A percentile compares a stretch with the other conserved stretches of the same genome.
Conservation (phyloP, 53 echinoderm and acorn worm genomes). For the Patiria pectinifera region DNA sequence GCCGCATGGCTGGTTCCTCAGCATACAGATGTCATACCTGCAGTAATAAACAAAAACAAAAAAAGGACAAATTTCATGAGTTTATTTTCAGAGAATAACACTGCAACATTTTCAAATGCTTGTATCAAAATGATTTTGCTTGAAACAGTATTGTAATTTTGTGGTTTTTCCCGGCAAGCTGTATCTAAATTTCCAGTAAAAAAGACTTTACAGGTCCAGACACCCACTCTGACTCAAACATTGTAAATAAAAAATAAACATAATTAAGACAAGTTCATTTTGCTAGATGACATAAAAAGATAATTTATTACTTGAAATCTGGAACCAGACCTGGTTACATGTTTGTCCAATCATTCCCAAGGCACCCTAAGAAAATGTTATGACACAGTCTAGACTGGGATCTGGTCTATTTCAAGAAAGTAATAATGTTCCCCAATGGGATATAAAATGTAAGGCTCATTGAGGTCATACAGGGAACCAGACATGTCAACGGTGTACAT, state of each 20-base stretch:
- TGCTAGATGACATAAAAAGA: neutral
- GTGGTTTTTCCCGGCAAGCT: too few species aligned
- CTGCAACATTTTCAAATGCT: neutral
- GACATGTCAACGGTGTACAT: neutral
- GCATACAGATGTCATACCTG: slow-evolving; percentile 90
- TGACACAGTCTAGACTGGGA: slow-evolving; percentile 28
- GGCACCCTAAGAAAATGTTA: slow-evolving; percentile 25
- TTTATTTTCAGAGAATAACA: neutral
- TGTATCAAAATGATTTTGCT: too few species aligned
- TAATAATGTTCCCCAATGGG: neutral
- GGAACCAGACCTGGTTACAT: neutral
- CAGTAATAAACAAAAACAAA: neutral
- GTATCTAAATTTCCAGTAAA: too few species aligned
- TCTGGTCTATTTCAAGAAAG: slow-evolving; percentile 23
- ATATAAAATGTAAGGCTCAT: neutral
- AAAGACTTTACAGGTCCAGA: too few species aligned
- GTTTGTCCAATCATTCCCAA: neutral
- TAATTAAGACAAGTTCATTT: neutral
- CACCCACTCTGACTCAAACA: neutral
- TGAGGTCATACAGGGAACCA: slow-evolving; percentile 10
- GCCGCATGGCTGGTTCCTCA: slow-evolving; percentile 82
- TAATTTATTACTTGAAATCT: neutral
- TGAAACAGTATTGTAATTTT: too few species aligned
- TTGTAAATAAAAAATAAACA: neutral
- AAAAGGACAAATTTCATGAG: slow-evolving; percentile 24